phyloP scores from a whole-genome alignment of 2,797 vertebrate genomes.

The Alosa sapidissima region DNA sequence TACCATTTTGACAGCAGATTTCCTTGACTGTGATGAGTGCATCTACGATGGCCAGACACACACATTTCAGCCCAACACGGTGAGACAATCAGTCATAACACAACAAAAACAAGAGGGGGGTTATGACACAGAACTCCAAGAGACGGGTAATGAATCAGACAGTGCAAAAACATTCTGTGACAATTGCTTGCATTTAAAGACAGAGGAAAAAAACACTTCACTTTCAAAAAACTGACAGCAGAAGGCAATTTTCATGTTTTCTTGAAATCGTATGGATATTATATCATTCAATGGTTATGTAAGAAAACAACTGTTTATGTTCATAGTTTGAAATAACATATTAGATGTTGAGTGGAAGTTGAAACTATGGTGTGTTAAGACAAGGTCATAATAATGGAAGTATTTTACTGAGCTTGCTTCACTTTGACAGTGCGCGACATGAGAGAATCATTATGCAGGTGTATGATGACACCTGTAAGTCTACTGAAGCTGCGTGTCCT shows the following conservation, averaged over 20 bases:
- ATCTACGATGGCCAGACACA: not conserved
- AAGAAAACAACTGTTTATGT: not conserved
- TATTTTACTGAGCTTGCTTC: not conserved
- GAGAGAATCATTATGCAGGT: not conserved
- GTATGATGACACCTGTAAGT: not conserved
- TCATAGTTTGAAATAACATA: not conserved
- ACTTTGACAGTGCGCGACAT: not conserved
- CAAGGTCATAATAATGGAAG: not conserved
- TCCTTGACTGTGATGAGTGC: constrained; percentile 6
- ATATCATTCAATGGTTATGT: not conserved
- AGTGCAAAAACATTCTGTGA: constrained; percentile 14
- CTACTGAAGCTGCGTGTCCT: constrained; percentile 7
- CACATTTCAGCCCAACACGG: not conserved
- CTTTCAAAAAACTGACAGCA: not conserved
- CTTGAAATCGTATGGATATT: not conserved
- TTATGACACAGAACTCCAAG: not conserved
- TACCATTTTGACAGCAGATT: constrained; percentile 5
- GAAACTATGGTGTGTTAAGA: not conserved
- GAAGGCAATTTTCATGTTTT: not conserved
- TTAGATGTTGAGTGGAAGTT: not conserved
- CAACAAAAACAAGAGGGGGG: not conserved
- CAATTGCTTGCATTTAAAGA: not conserved
- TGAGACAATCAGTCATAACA: constrained; percentile 16
- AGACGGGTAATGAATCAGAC: not conserved
- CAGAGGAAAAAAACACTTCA: not conserved